Base-by-base conservation (phyloP, 1,140 invertebrate genomes). In the Euura lappo region DNA sequence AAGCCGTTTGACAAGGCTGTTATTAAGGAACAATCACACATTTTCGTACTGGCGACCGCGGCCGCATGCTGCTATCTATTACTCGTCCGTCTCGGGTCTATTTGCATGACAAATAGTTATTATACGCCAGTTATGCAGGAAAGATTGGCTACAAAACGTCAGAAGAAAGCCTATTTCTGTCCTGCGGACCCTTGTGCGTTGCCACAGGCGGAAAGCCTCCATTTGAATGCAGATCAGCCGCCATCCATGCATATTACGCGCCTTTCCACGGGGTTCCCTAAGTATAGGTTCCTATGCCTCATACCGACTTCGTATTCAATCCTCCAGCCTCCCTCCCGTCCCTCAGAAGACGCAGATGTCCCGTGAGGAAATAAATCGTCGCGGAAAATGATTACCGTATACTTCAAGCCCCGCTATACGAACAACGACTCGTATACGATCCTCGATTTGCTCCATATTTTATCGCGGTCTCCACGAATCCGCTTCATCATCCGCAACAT, bases 191-290 rank as follows among this genome's bases (percentile, higher is more conserved):
- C 51, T 60, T 60, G 51, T 8, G 8, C 51, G 51, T 60, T n/a
- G 8, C 3, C 13, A 60, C 51, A 60, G 51, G 51, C 51, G 51
- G 51, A 51, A 60, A n/a, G 6, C 51, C 51, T 4, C 51, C 51
- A 60, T 60, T 60, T 60, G 51, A n/a, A 60, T 60, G 51, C 51
- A 60, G 51, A 60, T 60, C 51, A 60, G 8, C 5, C 13, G 51
- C 51, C 8, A 60, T 60, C 51, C 51, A 60, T 60, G 51, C 51
- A 60, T 60, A 60, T 60, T 60, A 60, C 51, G 51, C 51, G 51
- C 6, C 51, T 60, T 6, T 60, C 51, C 51, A 60, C 10, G 51
- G 51, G 51, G 8, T n/a, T 60, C 8, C 13, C 13, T n/a, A 6
- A 60, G 51, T 60, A n/a, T 60, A n/a, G 51, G 6, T 60, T 60